A percentile compares a stretch with the other conserved stretches of the same genome.
Conservation (phyloP, 2,113 vertebrate genomes). For the Helogale parvula region DNA sequence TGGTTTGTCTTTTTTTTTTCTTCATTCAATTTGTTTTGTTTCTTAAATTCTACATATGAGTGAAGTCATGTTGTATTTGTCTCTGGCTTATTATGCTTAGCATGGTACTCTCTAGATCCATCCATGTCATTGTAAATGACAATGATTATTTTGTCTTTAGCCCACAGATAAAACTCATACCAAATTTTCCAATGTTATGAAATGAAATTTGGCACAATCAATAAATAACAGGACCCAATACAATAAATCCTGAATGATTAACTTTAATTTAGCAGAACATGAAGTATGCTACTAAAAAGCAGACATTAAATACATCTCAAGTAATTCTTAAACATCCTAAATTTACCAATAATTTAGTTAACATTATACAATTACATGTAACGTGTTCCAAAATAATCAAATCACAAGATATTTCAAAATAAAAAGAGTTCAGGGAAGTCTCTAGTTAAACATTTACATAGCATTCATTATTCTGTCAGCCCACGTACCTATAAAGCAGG, state of each 20-base stretch:
- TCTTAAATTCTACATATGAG: background rate
- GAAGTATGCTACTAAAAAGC: conserved; percentile 13
- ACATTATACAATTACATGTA: conserved; percentile 14
- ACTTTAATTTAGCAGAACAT: conserved; percentile 56
- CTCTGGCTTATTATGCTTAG: background rate
- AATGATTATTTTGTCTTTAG: conserved; percentile 13
- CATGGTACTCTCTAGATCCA: background rate
- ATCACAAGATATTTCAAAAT: background rate
- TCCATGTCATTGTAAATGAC: background rate
- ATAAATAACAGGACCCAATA: conserved; percentile 37
- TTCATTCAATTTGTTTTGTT: background rate
- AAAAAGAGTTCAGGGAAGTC: background rate
- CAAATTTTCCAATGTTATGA: background rate
- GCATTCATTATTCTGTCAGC: background rate
- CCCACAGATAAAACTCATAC: conserved; percentile 18
- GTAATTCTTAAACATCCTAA: conserved; percentile 47
- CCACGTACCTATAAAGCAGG: background rate
- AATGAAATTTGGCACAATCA: background rate
- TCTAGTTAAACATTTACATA: background rate
- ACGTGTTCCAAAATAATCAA: conserved; percentile 35
- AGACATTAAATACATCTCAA: conserved; percentile 27
- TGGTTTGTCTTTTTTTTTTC: background rate
- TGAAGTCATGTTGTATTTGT: background rate
- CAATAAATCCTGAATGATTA: background rate
- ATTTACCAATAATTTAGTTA: conserved; percentile 14